phyloP scores from a whole-genome alignment of 2,113 vertebrate species.

The Illadopsis cleaveri region DNA sequence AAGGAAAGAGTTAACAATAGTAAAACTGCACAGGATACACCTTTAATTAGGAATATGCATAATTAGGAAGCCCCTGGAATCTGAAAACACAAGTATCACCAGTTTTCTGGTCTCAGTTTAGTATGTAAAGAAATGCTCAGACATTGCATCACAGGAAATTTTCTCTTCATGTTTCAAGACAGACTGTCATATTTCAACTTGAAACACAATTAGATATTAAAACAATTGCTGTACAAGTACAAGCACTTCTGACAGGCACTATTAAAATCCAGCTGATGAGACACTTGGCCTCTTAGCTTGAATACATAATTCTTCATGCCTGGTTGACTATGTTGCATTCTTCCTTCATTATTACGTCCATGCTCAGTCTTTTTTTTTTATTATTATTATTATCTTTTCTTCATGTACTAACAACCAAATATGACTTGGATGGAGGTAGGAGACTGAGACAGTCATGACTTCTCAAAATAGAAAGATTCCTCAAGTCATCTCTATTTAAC shows the following conservation, averaged over 20 bases:
- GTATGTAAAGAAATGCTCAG: not conserved
- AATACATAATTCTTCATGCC: slow-evolving; percentile 39
- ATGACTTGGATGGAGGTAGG: not conserved
- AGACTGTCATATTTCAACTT: slow-evolving; percentile 49
- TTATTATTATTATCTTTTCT: not conserved
- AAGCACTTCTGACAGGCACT: slow-evolving; percentile 49
- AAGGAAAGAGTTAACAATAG: slow-evolving; percentile 12
- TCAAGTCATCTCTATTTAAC: not conserved
- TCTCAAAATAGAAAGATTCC: not conserved
- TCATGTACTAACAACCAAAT: not conserved
- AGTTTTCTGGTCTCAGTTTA: not conserved
- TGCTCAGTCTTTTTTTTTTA: not conserved
- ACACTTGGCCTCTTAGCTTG: slow-evolving; percentile 40
- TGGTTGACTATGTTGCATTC: not conserved
- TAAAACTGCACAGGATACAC: slow-evolving; percentile 8
- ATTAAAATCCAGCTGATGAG: slow-evolving; percentile 53
- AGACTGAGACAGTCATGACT: not conserved
- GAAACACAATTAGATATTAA: slow-evolving; percentile 48
- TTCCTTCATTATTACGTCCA: slow-evolving; percentile 16
- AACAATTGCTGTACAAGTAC: slow-evolving; percentile 46
- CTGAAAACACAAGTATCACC: not conserved
- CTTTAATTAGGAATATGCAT: not conserved
- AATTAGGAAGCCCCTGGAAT: not conserved
- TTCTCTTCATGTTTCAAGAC: slow-evolving; percentile 40
- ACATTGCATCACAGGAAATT: slow-evolving; percentile 15